Conservation (phyloP, 2,113 vertebrate species). For the Daubentonia madagascariensis region DNA sequence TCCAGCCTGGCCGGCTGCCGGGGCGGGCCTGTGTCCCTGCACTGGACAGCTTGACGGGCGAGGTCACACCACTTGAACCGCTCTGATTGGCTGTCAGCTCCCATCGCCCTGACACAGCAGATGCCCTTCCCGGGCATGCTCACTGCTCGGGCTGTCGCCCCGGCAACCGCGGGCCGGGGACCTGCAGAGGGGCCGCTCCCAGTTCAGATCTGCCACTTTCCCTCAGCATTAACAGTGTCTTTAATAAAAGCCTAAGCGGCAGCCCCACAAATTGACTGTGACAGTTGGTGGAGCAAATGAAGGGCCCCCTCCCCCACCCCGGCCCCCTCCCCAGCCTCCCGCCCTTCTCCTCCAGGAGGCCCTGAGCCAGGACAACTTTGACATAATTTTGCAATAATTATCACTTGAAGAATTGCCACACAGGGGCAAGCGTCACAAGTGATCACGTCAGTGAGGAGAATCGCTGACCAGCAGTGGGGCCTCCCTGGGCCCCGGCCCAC, state of each 20-base stretch:
- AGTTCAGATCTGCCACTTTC: slow-evolving; percentile 96
- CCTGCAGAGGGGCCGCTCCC: slow-evolving; percentile 84
- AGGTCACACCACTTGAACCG: slow-evolving; percentile 86
- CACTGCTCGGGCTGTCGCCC: slow-evolving; percentile 86
- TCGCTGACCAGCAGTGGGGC: slow-evolving; percentile 91
- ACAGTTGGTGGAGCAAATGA: slow-evolving; percentile 95
- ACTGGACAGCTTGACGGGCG: slow-evolving; percentile 76
- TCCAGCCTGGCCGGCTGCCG: neutral
- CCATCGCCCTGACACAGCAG: slow-evolving; percentile 87
- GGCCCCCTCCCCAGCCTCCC: slow-evolving; percentile 83
- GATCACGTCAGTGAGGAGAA: slow-evolving; percentile 92
- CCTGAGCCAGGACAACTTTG: slow-evolving; percentile 92
- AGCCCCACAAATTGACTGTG: slow-evolving; percentile 96
- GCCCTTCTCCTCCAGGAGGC: slow-evolving; percentile 90
- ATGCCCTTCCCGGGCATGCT: slow-evolving; percentile 91
- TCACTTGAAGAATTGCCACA: slow-evolving; percentile 94
- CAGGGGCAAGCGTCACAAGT: slow-evolving; percentile 91
- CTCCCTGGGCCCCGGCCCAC: neutral
- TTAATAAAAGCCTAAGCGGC: slow-evolving; percentile 99
- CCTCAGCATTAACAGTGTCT: slow-evolving; percentile 97
- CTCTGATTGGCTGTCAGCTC: slow-evolving; percentile 93
- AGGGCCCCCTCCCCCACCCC: slow-evolving; percentile 83
- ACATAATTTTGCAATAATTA: slow-evolving; percentile 99
- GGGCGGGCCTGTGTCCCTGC: slow-evolving; percentile 42
- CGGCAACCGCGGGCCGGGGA: slow-evolving; percentile 88